Base-by-base conservation (phyloP, 2,113 vertebrate species). In the Lates calcarifer region DNA sequence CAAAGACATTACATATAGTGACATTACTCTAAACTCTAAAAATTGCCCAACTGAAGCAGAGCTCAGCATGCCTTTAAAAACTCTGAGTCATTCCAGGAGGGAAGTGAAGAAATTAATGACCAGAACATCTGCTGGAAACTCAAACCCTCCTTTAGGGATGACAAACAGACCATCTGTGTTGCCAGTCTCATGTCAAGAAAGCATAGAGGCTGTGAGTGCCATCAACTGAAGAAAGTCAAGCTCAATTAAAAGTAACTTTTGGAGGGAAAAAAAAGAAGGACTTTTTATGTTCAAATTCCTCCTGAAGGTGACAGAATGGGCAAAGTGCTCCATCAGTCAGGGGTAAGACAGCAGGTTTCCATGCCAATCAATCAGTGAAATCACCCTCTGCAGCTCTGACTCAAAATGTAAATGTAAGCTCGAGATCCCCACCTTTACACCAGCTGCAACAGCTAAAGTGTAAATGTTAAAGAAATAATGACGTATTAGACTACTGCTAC, bases 71-170 rank as follows among this genome's bases (percentile, higher is more conserved):
- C 2, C 8, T 68, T 69, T 11, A 45, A 65, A 62, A 35, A 53
- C 2, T 26, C 69, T 45, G 58, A 67, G 13, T 71, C 20, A 31
- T 74, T 81, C 17, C 29, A 61, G 67, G 29, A 60, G 63, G 41
- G 35, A 75, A 39, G 56, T 26, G 18, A 63, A n/a, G 20, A 35
- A 72, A 69, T 26, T 11, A 66, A 53, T 35, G 47, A 83, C 6
- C 18, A 43, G 64, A 80, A 20, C 82, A 87, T 83, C 77, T 81
- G 57, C 79, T 79, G 47, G 71, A 67, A 82, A 41, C 41, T 67
- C 53, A 39, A 39, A 43, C 24, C 29, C 41, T 72, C 39, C 51
- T 65, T 70, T 71, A 67, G n/a, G 22, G n/a, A 41, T n/a, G 66
- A 81, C 56, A 81, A 72, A 78, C 65, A 45, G 24, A 26, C 73